These are phyloP conservation scores for Pavo muticus DNA, from an alignment of 2,113 vertebrate genomes.

Conservation along the genomic window DNA sequence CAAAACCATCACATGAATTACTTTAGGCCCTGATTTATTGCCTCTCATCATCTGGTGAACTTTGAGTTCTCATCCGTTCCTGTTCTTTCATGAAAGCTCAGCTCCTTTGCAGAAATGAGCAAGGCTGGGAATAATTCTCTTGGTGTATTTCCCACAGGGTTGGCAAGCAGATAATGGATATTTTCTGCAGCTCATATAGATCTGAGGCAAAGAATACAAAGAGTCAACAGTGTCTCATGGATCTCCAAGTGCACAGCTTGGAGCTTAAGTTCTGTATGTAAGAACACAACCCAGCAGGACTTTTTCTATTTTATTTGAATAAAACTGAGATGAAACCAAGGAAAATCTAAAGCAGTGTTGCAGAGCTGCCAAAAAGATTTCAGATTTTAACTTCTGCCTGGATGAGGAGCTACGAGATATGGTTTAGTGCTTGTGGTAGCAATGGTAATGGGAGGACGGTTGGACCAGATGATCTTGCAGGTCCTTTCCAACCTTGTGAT, in stretches of 20 bases:
- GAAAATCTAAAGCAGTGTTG: background rate
- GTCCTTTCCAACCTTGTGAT: too few species aligned
- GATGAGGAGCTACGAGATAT: too few species aligned
- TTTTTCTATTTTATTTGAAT: background rate
- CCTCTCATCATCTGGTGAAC: background rate
- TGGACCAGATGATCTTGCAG: too few species aligned
- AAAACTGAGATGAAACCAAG: background rate
- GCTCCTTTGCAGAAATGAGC: background rate
- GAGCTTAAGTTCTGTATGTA: background rate
- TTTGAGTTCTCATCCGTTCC: background rate
- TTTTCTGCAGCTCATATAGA: background rate
- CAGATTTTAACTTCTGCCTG: background rate
- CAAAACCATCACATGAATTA: background rate
- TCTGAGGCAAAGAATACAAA: background rate
- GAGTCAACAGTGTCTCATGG: background rate
- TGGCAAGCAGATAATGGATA: background rate
- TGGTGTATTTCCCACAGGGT: accelerated
- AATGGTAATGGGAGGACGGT: too few species aligned
- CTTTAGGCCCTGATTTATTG: background rate
- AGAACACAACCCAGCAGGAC: background rate
- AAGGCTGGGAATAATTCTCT: background rate
- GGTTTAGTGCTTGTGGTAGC: too few species aligned
- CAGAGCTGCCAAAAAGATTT: background rate
- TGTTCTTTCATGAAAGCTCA: background rate
- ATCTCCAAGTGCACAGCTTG: background rate